Evolutionary conservation across 2,888 invertebrate species (phyloP), one percentile per base, ranked within the genome.

Genomic region (Ptilodon capucinus): DNA sequence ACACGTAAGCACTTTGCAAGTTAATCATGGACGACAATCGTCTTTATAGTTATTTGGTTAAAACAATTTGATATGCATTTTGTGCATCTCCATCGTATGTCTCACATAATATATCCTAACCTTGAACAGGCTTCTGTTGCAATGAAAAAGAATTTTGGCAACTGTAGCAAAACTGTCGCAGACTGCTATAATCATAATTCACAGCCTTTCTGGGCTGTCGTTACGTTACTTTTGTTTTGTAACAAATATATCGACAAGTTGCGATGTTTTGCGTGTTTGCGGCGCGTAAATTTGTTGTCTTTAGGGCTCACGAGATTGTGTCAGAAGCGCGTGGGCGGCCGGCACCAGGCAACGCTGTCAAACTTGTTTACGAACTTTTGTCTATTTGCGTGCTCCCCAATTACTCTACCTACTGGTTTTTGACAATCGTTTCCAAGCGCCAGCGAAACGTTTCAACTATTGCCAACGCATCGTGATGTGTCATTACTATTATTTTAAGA

Each of bases 351-450:
- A 79, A 63, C 71, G 71, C 80, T 80, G 81, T 82, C 85, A 79
- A 81, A 80, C 77, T 78, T 86, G 87, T 86, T 87, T 86, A 85
- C 84, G 67, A 71, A 71, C 66, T 74, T 76, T 75, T 76, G 69
- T 82, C 79, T 83, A 79, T 81, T 81, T 83, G 74, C 68, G 75
- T 72, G 60, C 70, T 68, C 66, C 62, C 66, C 72, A 76, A 81
- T 78, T 79, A 76, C 69, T 65, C 53, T 65, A 40, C 18, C 17
- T 18, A 62, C 62, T 66, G 67, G 52, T 70, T 74, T 75, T 76
- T 73, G 68, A 74, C 75, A 75, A 71, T 67, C 60, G 63, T 64
- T 59, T 70, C 63, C 58, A 69, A 72, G 78, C 80, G 77, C 81
- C 76, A 75, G 74, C 51, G 44, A 62, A 65, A 60, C 58, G 60